These are phyloP conservation scores for Diphyllodes magnificus DNA, from an alignment of 2,113 vertebrate genomes.

Conservation along the genomic window DNA sequence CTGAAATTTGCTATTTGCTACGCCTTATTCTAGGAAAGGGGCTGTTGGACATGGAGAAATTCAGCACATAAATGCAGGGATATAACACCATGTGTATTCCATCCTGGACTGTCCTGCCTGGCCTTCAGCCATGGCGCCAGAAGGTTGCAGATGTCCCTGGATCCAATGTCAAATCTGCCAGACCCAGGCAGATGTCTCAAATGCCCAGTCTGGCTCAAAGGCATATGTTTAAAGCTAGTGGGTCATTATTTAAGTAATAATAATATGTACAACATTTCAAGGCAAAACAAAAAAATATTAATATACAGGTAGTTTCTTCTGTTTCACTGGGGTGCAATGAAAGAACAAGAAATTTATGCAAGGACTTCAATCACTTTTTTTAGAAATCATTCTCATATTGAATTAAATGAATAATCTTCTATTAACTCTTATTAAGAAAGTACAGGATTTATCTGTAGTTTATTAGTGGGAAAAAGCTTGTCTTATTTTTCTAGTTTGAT, in stretches of 20 bases:
- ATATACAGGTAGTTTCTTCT: neutral
- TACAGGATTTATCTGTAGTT: neutral
- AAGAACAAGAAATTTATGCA: neutral
- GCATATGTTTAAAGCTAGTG: neutral
- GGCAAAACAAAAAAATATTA: neutral
- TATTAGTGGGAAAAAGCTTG: neutral
- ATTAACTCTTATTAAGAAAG: neutral
- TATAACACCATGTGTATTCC: neutral
- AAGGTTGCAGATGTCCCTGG: neutral
- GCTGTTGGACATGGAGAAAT: neutral
- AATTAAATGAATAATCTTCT: neutral
- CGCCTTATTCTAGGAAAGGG: neutral
- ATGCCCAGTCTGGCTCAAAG: neutral
- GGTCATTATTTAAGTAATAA: neutral
- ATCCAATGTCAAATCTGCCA: neutral
- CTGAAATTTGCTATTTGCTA: neutral
- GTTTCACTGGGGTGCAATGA: neutral
- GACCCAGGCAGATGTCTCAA: neutral
- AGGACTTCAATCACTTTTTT: neutral
- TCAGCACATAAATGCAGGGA: neutral
- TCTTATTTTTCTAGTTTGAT: neutral
- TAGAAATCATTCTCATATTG: neutral
- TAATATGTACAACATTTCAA: neutral
- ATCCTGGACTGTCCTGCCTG: neutral
- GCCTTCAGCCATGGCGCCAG: neutral